These are phyloP conservation scores for Automeris io DNA, from an alignment of 2,888 invertebrate species.

Conservation along the genomic window DNA sequence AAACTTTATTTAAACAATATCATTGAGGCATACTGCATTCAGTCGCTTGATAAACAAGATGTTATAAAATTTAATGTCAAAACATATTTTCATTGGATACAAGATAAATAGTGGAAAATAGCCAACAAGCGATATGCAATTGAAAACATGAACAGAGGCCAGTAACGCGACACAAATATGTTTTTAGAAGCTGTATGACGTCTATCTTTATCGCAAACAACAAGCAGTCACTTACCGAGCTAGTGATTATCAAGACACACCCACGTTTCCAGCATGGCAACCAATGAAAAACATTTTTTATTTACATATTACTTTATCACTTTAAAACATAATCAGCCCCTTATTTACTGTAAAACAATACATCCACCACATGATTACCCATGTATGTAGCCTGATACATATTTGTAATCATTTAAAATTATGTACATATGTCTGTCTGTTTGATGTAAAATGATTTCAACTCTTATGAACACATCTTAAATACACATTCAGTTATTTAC, in stretches of 20 bases:
- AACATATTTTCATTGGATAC: slow-evolving; percentile 67
- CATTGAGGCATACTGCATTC: slow-evolving; percentile 8
- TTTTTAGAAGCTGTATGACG: slow-evolving; percentile 56
- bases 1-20: not conserved
- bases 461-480: too few relatives aligned
- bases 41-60: slow-evolving; percentile 43
- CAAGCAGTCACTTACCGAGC: slow-evolving; percentile 34
- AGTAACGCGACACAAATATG: slow-evolving; percentile 61
- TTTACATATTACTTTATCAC: slow-evolving; percentile 2
- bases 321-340: not conserved
- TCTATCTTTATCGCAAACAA: slow-evolving; percentile 39
- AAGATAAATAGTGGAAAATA: slow-evolving; percentile 71
- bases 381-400: not conserved
- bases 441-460: too few relatives aligned
- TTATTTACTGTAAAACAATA: not conserved
- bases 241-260: slow-evolving; percentile 65
- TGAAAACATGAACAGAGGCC: slow-evolving; percentile 59
- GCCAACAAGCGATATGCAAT: slow-evolving; percentile 48
- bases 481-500: too few relatives aligned
- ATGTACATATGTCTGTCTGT: too few relatives aligned
- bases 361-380: not conserved
- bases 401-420: too few relatives aligned
- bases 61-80: slow-evolving; percentile 50
- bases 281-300: slow-evolving; percentile 17
- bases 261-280: slow-evolving; percentile 60